These are phyloP conservation scores for Orycteropus afer DNA, from an alignment of 2,113 vertebrate species.

Conservation along the genomic window DNA sequence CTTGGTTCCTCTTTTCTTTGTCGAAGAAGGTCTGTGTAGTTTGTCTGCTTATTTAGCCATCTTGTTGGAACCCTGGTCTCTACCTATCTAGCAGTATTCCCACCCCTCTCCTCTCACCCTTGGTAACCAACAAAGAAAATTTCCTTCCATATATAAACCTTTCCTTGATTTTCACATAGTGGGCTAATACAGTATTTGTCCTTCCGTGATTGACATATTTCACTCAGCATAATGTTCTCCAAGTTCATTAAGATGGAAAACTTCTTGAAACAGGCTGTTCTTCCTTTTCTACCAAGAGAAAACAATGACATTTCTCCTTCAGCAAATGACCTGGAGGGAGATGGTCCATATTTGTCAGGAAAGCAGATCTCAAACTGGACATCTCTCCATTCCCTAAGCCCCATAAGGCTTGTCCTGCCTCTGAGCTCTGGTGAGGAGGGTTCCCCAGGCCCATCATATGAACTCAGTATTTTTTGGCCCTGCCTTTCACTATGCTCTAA, in stretches of 20 bases:
- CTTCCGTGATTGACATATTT: no score
- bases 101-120: no score
- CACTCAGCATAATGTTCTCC: no score
- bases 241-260: conserved; percentile 28
- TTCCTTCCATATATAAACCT: no score
- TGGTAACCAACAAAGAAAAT: no score
- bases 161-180: no score
- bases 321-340: not conserved
- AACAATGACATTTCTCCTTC: not conserved
- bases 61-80: no score
- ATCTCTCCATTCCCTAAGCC: accelerated
- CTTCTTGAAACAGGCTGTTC: not conserved
- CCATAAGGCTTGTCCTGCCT: accelerated
- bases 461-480: not conserved
- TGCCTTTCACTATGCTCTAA: not conserved
- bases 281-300: not conserved
- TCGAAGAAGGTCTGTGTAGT: no score
- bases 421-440: not conserved
- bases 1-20: no score
- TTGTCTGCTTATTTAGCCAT: no score
- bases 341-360: not conserved
- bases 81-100: no score
- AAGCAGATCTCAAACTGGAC: accelerated
- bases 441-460: accelerated
- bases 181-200: no score